Conservation (phyloP, 2,888 invertebrate species). For the Drosophila quinaria region DNA sequence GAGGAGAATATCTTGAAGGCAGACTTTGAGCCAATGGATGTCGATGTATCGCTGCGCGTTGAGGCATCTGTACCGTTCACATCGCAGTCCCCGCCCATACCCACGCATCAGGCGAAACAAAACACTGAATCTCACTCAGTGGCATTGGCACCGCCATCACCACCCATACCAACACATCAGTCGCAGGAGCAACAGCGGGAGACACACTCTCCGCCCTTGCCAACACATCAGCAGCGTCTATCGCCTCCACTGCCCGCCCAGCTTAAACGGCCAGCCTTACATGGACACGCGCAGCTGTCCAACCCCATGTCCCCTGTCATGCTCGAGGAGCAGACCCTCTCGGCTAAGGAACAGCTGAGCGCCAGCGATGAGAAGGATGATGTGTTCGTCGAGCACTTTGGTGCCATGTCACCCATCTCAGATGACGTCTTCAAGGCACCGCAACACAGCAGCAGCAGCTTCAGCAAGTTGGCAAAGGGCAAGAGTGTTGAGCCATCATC, state of each 20-base stretch:
- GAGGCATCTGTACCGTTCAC: constrained; percentile 6
- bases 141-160: constrained; percentile 7
- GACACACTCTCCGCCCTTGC: constrained; percentile 41
- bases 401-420: constrained; percentile 67
- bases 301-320: constrained; percentile 39
- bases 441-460: constrained; percentile 47
- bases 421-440: constrained; percentile 79
- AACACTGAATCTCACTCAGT: neutral
- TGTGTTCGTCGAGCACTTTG: constrained; percentile 77
- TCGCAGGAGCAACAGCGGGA: neutral
- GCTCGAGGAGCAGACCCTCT: constrained; percentile 66
- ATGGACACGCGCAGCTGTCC: constrained; percentile 21
- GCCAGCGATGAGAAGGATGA: constrained; percentile 82
- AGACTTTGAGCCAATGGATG: constrained; percentile 78
- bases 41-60: constrained; percentile 62
- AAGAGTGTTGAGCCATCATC: constrained; percentile 13
- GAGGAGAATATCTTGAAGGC: constrained; percentile 42
- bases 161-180: constrained; percentile 21
- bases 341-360: constrained; percentile 81
- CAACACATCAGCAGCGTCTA: constrained; percentile 33
- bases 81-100: constrained; percentile 46
- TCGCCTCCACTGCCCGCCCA: constrained; percentile 41
- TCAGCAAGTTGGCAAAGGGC: constrained; percentile 32
- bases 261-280: constrained; percentile 67
- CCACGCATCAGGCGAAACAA: constrained; percentile 35